Base-by-base conservation (phyloP, 2,113 vertebrate genomes). In the Pedionomus torquatus region DNA sequence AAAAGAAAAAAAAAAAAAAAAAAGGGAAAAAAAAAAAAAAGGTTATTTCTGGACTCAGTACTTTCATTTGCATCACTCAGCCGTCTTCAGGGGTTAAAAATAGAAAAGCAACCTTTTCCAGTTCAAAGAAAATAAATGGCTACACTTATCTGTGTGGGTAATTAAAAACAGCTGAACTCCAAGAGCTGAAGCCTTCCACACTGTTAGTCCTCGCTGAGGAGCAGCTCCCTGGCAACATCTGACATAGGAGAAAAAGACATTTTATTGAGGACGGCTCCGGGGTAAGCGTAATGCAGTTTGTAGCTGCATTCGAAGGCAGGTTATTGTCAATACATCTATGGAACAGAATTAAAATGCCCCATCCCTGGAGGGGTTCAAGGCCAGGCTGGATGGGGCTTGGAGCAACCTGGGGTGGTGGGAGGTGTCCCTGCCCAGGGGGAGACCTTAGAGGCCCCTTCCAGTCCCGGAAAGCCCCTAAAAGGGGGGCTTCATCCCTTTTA, bases 41-140 rank as follows among this genome's bases (percentile, higher is more conserved):
- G 24, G 16, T 90, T 95, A 84, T 95, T 97, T 92, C 76, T 96
- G 74, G 66, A 89, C 61, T 72, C 33, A 58, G 41, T 49, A 57
- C 58, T 92, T 95, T 68, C 10, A 65, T 90, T 95, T 70, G 55
- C 93, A 76, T 84, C 84, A 92, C 65, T 93, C 61, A 51, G 49
- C 55, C 19, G 4, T 93, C 89, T 95, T 97, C 43, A 85, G 89
- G 91, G 91, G 95, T 97, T 95, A 97, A 96, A 95, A 95, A 95
- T 89, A 93, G 87, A 95, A 95, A 95, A 96, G 28, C 68, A 96
- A 95, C 93, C 93, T 96, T 94, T 92, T 77, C 63, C 87, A 91
- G 75, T 84, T 95, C 89, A 96, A 96, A 95, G 83, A 89, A 95
- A 95, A 94, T 87, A 94, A 96, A 97, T 89, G 77, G 89, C 81